These are phyloP conservation scores for Amorpha juglandis DNA, from an alignment of 2,888 invertebrate genomes.

Conservation along the genomic window DNA sequence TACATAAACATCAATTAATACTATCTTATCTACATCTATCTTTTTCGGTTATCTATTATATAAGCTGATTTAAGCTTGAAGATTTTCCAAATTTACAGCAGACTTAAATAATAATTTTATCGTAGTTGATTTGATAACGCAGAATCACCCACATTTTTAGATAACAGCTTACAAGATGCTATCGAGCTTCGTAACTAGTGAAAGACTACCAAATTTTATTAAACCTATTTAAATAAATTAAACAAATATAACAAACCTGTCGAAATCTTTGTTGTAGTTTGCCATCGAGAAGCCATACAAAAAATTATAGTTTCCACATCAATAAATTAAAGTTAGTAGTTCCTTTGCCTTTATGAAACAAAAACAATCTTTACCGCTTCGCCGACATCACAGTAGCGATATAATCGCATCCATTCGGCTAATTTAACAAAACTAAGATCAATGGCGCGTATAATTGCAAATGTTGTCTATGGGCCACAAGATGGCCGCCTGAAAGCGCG, in stretches of 20 bases:
- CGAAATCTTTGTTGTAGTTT: background rate
- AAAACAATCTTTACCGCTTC: slow-evolving; percentile 15
- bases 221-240: no score
- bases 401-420: slow-evolving; percentile 65
- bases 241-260: no score
- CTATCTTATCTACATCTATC: no score
- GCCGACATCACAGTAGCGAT: slow-evolving; percentile 42
- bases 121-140: no score
- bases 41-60: no score
- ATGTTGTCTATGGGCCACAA: slow-evolving; percentile 69
- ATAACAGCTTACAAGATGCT: no score
- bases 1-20: no score
- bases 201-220: no score
- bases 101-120: no score
- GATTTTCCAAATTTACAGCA: background rate
- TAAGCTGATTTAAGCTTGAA: background rate
- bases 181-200: no score
- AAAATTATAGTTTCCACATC: slow-evolving; percentile 41
- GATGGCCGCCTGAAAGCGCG: slow-evolving; percentile 75
- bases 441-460: slow-evolving; percentile 81
- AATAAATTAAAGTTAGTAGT: slow-evolving; percentile 25
- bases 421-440: slow-evolving; percentile 72
- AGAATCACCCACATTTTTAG: no score
- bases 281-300: background rate
- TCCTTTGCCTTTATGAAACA: slow-evolving; percentile 15